Evolutionary conservation across 2,888 invertebrate species (phyloP).

Genomic region (Drosophila mayaguana): DNA sequence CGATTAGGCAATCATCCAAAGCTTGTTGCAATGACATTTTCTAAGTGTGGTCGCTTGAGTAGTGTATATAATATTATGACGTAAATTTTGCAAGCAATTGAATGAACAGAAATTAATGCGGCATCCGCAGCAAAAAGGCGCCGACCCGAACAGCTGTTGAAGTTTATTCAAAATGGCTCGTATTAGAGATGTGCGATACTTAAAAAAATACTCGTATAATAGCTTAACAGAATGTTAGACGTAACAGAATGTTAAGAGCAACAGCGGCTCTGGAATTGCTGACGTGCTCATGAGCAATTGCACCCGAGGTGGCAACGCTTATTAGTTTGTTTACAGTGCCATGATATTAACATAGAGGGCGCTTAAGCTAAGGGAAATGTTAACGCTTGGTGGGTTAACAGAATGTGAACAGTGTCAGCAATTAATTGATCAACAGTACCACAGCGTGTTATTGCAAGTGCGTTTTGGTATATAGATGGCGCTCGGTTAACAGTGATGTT

Average conservation of each 20-base stretch:
- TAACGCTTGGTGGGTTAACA: neutral
- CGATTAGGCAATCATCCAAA: constrained; percentile 78
- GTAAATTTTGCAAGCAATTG: neutral
- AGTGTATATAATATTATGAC: constrained; percentile 7
- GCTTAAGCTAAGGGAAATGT: constrained; percentile 12
- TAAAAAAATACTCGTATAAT: neutral
- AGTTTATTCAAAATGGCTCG: constrained; percentile 15
- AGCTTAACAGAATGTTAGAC: neutral
- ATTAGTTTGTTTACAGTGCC: neutral
- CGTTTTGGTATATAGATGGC: neutral
- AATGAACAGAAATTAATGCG: neutral
- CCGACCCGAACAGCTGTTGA: constrained; percentile 35
- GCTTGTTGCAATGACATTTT: constrained; percentile 71
- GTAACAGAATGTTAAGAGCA: neutral
- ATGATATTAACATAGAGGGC: constrained; percentile 17
- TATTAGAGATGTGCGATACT: constrained; percentile 15
- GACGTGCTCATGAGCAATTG: neutral
- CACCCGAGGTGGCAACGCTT: constrained; percentile 13
- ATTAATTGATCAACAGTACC: neutral
- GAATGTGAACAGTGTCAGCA: neutral
- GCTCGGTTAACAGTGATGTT: constrained; percentile 3
- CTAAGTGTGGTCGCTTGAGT: neutral
- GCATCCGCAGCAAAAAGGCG: constrained; percentile 20
- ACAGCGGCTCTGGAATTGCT: neutral
- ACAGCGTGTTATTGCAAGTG: neutral